A percentile compares a stretch with the other conserved stretches of the same genome.
Conservation (phyloP, 2,888 invertebrate species). For the Cephus sareptanus region DNA sequence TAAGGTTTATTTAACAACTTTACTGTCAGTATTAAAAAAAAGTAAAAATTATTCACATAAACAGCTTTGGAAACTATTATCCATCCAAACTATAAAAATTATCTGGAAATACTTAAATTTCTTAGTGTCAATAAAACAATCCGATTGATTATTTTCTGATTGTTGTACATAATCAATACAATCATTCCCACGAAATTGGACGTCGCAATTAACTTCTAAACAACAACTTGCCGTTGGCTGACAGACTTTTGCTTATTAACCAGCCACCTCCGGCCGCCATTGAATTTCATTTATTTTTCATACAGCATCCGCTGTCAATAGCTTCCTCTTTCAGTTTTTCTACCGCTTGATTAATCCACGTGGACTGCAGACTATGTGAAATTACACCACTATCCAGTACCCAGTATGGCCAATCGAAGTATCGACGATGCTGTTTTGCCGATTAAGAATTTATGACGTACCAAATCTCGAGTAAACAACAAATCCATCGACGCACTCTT, state of each 20-base stretch:
- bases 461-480: not conserved
- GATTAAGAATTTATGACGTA: not conserved
- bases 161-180: not conserved
- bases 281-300: slow-evolving; percentile 57
- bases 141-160: not conserved
- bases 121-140: not conserved
- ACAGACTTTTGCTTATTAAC: slow-evolving; percentile 55
- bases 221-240: slow-evolving; percentile 22
- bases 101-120: not conserved
- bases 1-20: not conserved
- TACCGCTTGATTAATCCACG: slow-evolving; percentile 54
- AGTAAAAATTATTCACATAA: too few species aligned
- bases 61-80: too few species aligned
- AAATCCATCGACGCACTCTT: not conserved
- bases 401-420: not conserved
- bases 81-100: not conserved
- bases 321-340: slow-evolving; percentile 56
- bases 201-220: not conserved
- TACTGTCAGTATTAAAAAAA: too few species aligned
- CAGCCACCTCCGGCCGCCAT: slow-evolving; percentile 34
- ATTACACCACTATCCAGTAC: not conserved
- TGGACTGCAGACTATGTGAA: not conserved
- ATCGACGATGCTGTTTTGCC: not conserved
- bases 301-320: slow-evolving; percentile 53
- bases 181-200: not conserved